Evolutionary conservation across 2,113 vertebrate species (phyloP).

Genomic region (Oncorhynchus kisutch): DNA sequence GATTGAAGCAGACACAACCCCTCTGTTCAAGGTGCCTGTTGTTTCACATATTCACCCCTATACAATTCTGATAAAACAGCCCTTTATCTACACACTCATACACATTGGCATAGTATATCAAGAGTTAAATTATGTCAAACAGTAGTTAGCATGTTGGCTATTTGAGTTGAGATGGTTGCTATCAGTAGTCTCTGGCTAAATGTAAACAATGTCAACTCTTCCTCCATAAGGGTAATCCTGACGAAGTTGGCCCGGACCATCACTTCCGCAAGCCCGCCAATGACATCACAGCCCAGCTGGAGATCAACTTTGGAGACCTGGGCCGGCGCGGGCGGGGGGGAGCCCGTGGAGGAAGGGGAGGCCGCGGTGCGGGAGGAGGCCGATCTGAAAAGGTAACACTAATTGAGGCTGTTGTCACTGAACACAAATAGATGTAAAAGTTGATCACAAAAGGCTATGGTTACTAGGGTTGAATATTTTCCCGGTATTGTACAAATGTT

Average conservation of each 20-base stretch:
- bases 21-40: conserved; percentile 58
- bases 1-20: conserved; percentile 49
- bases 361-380: conserved; percentile 72
- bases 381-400: conserved; percentile 90
- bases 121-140: too few relatives aligned
- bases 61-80: background rate
- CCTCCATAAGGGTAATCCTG: conserved; percentile 72
- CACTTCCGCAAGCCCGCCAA: conserved; percentile 99
- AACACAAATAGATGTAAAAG: conserved; percentile 1
- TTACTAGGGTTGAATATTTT: too few relatives aligned
- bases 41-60: background rate
- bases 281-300: conserved; percentile 97
- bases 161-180: background rate
- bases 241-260: conserved; percentile 87
- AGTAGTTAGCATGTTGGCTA: background rate
- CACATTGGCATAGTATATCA: too few relatives aligned
- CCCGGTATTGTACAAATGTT: too few relatives aligned
- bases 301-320: conserved; percentile 98
- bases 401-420: background rate
- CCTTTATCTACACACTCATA: background rate
- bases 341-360: conserved; percentile 88
- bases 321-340: conserved; percentile 93
- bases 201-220: background rate
- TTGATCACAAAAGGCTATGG: too few relatives aligned
- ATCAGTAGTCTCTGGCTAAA: background rate